Evolutionary conservation across 2,797 vertebrate genomes (phyloP).

Genomic region (Hemibagrus guttatus): DNA sequence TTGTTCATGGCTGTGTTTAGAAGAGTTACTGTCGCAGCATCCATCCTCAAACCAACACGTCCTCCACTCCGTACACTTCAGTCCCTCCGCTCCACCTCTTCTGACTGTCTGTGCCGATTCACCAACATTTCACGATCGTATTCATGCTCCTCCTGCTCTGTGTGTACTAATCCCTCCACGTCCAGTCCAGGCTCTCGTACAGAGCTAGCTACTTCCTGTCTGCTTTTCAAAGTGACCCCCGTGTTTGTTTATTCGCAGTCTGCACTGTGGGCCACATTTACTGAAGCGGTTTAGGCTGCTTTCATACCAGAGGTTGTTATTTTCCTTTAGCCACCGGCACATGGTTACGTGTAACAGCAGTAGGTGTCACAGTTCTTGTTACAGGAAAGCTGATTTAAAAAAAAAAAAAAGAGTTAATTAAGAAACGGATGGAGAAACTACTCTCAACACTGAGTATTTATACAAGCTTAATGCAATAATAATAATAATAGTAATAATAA

Average conservation of each 20-base stretch:
- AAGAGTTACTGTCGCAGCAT: slow-evolving; percentile 42
- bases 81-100: slow-evolving; percentile 33
- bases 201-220: slow-evolving; percentile 64
- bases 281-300: background rate
- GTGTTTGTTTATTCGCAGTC: background rate
- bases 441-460: no score
- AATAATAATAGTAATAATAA: no score
- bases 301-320: background rate
- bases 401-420: background rate
- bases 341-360: background rate
- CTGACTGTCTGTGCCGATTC: slow-evolving; percentile 36
- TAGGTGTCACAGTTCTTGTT: background rate
- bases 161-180: slow-evolving; percentile 71
- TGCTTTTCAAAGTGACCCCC: slow-evolving; percentile 40
- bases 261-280: slow-evolving; percentile 11
- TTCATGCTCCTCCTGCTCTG: slow-evolving; percentile 79
- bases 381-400: background rate
- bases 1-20: slow-evolving; percentile 51
- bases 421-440: background rate
- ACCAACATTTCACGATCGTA: slow-evolving; percentile 73
- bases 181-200: slow-evolving; percentile 49
- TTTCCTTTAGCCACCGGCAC: background rate
- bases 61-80: slow-evolving; percentile 14
- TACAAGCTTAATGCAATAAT: background rate
- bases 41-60: slow-evolving; percentile 11